Conservation (phyloP, 2,797 vertebrate genomes). For the Lepus townsendii region DNA sequence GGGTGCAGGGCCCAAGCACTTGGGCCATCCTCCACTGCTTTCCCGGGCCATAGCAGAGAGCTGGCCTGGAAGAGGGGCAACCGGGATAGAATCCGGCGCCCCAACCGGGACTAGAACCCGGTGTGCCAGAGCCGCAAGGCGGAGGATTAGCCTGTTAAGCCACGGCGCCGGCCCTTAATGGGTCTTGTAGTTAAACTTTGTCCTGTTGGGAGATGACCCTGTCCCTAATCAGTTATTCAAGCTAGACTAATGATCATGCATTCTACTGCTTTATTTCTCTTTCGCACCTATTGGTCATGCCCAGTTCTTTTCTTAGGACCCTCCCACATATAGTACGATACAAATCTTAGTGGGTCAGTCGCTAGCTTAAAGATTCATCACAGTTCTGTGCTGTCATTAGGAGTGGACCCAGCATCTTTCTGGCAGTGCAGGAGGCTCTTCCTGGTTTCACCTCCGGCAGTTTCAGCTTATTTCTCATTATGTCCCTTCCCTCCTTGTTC, state of each 20-base stretch:
- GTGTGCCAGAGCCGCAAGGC: no score
- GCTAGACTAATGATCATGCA: background rate
- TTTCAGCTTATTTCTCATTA: background rate
- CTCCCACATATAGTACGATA: background rate
- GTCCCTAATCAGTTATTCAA: background rate
- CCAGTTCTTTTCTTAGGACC: background rate
- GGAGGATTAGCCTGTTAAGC: no score
- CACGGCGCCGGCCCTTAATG: background rate
- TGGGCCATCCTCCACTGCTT: no score
- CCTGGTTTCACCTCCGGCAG: background rate
- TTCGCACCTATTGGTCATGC: background rate
- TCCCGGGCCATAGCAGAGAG: no score
- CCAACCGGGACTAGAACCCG: no score
- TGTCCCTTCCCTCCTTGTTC: background rate
- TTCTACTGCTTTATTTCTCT: background rate
- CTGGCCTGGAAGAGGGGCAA: no score
- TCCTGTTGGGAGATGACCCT: background rate
- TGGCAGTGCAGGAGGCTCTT: background rate
- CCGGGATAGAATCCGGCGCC: no score
- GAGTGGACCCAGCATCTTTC: background rate
- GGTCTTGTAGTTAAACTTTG: background rate
- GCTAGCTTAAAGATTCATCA: background rate
- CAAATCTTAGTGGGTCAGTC: background rate
- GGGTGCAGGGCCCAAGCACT: no score
- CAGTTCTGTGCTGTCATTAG: background rate